These are phyloP conservation scores for Montipora sp. DNA, from an alignment of 64 coral and sea anemone genomes.

Conservation along the genomic window DNA sequence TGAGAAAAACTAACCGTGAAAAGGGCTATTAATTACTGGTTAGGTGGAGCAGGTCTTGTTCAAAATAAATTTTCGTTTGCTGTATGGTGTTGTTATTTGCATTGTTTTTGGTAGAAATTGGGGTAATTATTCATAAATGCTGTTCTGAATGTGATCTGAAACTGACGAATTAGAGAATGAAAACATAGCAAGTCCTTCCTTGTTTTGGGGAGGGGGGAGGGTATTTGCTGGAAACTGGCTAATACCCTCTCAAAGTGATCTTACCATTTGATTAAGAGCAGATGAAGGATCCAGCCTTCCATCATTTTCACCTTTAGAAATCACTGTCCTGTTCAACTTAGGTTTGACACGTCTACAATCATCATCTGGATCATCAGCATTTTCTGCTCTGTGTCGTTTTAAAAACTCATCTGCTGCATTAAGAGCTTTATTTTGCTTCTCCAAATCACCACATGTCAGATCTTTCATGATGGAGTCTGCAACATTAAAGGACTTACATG, in stretches of 20 bases:
- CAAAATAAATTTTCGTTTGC: too few species aligned
- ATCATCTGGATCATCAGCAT: slow-evolving; percentile 51
- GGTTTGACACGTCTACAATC: slow-evolving; percentile 30
- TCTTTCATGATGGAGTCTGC: slow-evolving; percentile 82
- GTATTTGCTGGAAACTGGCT: too few species aligned
- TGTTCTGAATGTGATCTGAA: too few species aligned
- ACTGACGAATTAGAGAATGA: too few species aligned
- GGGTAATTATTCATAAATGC: too few species aligned
- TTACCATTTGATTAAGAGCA: slow-evolving; percentile 27
- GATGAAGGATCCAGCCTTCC: slow-evolving; percentile 19
- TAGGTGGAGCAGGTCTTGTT: too few species aligned
- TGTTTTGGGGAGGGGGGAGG: too few species aligned
- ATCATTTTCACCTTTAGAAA: slow-evolving; percentile 40
- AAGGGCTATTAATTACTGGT: too few species aligned
- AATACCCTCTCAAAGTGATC: neutral
- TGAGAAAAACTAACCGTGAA: too few species aligned
- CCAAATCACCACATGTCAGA: slow-evolving; percentile 63
- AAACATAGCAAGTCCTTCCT: too few species aligned
- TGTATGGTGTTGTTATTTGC: too few species aligned
- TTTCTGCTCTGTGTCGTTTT: slow-evolving; percentile 60
- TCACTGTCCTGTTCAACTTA: slow-evolving; percentile 72
- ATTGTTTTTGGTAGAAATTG: too few species aligned
- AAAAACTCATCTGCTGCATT: slow-evolving; percentile 76
- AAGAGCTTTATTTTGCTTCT: slow-evolving; percentile 77
- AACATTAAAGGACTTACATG: neutral